These are phyloP conservation scores for Drosophila lacertosa DNA, from an alignment of 1,140 invertebrate genomes.

Conservation along the genomic window DNA sequence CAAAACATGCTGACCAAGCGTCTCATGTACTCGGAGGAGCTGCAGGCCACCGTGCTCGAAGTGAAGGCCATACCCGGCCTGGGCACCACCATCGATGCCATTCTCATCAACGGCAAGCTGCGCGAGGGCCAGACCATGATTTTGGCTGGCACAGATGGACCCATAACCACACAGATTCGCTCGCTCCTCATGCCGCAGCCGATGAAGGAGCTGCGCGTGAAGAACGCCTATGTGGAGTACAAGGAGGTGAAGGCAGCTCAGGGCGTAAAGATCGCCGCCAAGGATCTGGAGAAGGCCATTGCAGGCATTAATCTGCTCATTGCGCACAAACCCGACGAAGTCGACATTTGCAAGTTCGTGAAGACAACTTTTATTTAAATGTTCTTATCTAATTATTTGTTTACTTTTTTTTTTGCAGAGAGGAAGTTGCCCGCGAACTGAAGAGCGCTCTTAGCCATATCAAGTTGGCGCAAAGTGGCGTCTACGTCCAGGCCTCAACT, in stretches of 20 bases:
- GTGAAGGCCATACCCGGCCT: slow-evolving; percentile 99
- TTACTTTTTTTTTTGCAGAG: slow-evolving; percentile 84
- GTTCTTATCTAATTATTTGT: neutral
- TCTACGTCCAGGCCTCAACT: slow-evolving; percentile 99
- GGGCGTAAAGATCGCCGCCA: slow-evolving; percentile 99
- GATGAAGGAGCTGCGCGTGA: slow-evolving; percentile 98
- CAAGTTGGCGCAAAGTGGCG: slow-evolving; percentile 95
- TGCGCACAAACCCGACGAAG: slow-evolving; percentile 96
- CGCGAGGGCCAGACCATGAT: slow-evolving; percentile 97
- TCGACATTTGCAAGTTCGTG: slow-evolving; percentile 90
- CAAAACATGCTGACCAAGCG: slow-evolving; percentile 96
- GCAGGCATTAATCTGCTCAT: slow-evolving; percentile 95
- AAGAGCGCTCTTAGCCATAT: slow-evolving; percentile 95
- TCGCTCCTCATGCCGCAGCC: slow-evolving; percentile 99
- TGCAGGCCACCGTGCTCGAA: slow-evolving; percentile 99
- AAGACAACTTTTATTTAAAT: neutral
- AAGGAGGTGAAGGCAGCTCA: slow-evolving; percentile 98
- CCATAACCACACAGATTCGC: slow-evolving; percentile 98
- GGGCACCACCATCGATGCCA: slow-evolving; percentile 99
- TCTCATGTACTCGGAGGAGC: slow-evolving; percentile 95
- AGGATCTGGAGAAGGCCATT: slow-evolving; percentile 98
- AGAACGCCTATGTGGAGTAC: slow-evolving; percentile 98
- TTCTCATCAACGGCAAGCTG: slow-evolving; percentile 97
- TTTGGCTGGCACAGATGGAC: slow-evolving; percentile 98
- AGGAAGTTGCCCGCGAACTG: slow-evolving; percentile 92